phyloP scores from a whole-genome alignment of 1,140 invertebrate genomes.

The Drosophila ambigua region DNA sequence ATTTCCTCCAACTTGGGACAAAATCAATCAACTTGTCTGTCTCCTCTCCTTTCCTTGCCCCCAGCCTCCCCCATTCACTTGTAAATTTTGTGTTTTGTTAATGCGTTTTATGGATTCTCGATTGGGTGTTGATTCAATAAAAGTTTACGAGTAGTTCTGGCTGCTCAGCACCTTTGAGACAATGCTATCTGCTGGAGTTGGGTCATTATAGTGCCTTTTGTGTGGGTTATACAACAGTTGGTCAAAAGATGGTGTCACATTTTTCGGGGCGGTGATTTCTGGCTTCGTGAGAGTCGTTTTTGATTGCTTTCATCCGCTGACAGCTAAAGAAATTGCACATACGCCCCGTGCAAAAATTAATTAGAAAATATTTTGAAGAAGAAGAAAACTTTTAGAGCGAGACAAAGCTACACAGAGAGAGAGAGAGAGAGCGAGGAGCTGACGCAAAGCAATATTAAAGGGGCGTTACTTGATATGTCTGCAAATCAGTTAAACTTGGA shows the following conservation, averaged over 20 bases:
- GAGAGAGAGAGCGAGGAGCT: conserved; percentile 16
- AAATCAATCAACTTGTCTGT: conserved; percentile 68
- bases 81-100: conserved; percentile 41
- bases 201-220: conserved; percentile 10
- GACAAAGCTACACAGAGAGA: neutral
- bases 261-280: neutral
- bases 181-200: conserved; percentile 6
- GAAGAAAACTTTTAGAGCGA: too few species aligned
- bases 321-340: conserved; percentile 40
- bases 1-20: conserved; percentile 47
- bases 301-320: conserved; percentile 36
- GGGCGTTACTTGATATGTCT: conserved; percentile 61
- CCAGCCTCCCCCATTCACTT: conserved; percentile 26
- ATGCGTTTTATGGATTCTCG: conserved; percentile 61
- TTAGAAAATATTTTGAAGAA: conserved; percentile 30
- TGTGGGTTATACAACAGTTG: conserved; percentile 17
- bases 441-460: conserved; percentile 19
- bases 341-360: conserved; percentile 35
- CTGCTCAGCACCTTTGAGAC: conserved; percentile 7
- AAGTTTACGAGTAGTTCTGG: conserved; percentile 20
- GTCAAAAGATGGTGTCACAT: conserved; percentile 37
- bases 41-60: neutral
- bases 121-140: conserved; percentile 59
- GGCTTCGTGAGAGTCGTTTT: conserved; percentile 5
- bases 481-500: conserved; percentile 52